phyloP scores from a whole-genome alignment of 2,113 vertebrate genomes.

The Leptosomus discolor region DNA sequence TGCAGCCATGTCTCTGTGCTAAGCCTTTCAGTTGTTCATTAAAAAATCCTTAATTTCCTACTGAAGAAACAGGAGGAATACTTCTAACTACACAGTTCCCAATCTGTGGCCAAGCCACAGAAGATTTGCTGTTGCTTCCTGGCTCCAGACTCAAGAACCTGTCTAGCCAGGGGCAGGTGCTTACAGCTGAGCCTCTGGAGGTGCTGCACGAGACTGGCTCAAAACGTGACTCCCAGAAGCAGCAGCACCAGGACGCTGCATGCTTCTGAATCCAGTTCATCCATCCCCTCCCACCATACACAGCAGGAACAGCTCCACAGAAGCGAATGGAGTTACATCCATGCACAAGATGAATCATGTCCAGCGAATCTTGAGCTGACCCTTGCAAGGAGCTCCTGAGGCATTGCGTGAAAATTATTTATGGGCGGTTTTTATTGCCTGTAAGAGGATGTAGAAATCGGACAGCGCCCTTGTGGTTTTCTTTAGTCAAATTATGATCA shows the following conservation, averaged over 20 bases:
- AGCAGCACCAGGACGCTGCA: background rate
- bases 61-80: background rate
- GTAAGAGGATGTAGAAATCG: slow-evolving; percentile 16
- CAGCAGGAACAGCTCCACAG: background rate
- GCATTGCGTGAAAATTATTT: background rate
- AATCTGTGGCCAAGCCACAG: background rate
- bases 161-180: background rate
- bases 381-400: background rate
- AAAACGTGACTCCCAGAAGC: accelerated
- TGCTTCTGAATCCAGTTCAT: background rate
- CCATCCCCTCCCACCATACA: background rate
- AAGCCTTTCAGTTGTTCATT: background rate
- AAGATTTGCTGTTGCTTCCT: background rate
- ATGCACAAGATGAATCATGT: background rate
- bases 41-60: background rate
- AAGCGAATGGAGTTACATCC: background rate
- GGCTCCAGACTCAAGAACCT: background rate
- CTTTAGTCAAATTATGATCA: slow-evolving; percentile 33
- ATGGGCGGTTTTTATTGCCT: slow-evolving; percentile 29
- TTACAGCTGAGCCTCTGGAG: background rate
- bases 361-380: background rate
- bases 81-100: background rate
- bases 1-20: background rate
- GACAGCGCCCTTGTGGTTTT: slow-evolving; percentile 17
- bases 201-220: background rate